A percentile compares a stretch with the other conserved stretches of the same genome.
These are phyloP conservation scores for Octodonta nipae DNA, from an alignment of 2,888 invertebrate genomes.

Conservation along the genomic window DNA sequence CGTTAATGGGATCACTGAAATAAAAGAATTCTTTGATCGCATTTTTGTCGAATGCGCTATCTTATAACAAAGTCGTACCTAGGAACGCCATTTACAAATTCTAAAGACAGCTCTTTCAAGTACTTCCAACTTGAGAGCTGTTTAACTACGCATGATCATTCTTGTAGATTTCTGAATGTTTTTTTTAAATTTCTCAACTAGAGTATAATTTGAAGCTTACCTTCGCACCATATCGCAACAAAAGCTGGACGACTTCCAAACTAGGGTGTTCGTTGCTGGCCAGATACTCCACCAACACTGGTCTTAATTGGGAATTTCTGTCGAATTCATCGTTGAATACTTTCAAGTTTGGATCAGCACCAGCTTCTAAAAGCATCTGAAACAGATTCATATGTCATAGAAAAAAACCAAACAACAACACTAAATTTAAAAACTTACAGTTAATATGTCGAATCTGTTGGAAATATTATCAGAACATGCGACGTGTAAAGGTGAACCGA, in stretches of 20 bases:
- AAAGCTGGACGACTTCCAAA: constrained; percentile 49
- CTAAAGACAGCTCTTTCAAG: no score
- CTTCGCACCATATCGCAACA: constrained; percentile 66
- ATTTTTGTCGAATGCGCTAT: no score
- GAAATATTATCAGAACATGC: constrained; percentile 68
- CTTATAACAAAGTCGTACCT: no score
- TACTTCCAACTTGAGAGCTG: no score
- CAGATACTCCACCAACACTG: constrained; percentile 72
- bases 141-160: no score
- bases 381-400: constrained; percentile 10
- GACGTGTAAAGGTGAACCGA: constrained; percentile 70
- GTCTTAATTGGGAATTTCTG: constrained; percentile 49
- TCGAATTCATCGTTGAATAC: constrained; percentile 64
- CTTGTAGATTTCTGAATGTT: no score
- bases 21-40: no score
- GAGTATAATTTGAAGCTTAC: no score
- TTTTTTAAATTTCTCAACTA: no score
- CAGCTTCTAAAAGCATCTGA: constrained; percentile 53
- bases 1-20: no score
- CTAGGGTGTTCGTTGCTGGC: constrained; percentile 59
- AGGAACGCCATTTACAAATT: no score
- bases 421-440: constrained; percentile 20
- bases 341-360: constrained; percentile 63
- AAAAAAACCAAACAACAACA: constrained; percentile 1
- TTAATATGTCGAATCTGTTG: constrained; percentile 41